These are phyloP conservation scores for Polydrusus tereticollis DNA, from an alignment of 2,888 invertebrate genomes.

Conservation along the genomic window DNA sequence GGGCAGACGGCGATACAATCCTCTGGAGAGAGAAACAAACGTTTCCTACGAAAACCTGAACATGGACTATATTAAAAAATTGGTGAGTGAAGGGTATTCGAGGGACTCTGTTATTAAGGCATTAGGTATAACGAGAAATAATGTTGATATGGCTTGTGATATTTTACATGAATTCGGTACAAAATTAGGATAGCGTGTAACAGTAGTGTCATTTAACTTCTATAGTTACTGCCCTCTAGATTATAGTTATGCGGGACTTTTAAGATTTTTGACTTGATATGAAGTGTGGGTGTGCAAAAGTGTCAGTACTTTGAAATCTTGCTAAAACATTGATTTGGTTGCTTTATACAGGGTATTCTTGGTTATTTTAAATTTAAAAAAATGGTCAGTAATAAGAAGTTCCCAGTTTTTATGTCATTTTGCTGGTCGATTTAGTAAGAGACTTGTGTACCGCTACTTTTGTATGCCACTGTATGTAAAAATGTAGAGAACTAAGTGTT, in stretches of 20 bases:
- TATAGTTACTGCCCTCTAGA: slow-evolving; percentile 21
- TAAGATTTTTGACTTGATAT: slow-evolving; percentile 31
- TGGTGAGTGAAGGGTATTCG: slow-evolving; percentile 91
- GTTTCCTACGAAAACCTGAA: slow-evolving; percentile 88
- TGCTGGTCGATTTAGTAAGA: background rate
- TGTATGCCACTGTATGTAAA: background rate
- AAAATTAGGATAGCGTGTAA: slow-evolving; percentile 57
- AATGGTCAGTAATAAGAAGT: too few species aligned
- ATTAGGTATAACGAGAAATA: slow-evolving; percentile 91
- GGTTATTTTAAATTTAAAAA: too few species aligned
- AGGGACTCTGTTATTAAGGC: slow-evolving; percentile 93
- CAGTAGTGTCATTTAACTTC: slow-evolving; percentile 14
- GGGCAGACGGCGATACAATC: slow-evolving; percentile 60
- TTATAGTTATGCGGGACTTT: slow-evolving; percentile 1
- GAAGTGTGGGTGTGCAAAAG: slow-evolving; percentile 17
- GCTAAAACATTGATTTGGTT: too few species aligned
- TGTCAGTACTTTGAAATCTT: too few species aligned
- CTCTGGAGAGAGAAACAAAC: slow-evolving; percentile 63
- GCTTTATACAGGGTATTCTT: too few species aligned
- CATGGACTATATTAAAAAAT: slow-evolving; percentile 89
- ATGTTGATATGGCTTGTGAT: slow-evolving; percentile 96
- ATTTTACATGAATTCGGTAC: slow-evolving; percentile 61
- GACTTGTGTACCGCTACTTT: background rate
- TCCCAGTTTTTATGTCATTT: background rate
- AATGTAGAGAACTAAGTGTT: background rate